Conservation (phyloP, 2,113 vertebrate genomes). For the Amblyornis subalaris region DNA sequence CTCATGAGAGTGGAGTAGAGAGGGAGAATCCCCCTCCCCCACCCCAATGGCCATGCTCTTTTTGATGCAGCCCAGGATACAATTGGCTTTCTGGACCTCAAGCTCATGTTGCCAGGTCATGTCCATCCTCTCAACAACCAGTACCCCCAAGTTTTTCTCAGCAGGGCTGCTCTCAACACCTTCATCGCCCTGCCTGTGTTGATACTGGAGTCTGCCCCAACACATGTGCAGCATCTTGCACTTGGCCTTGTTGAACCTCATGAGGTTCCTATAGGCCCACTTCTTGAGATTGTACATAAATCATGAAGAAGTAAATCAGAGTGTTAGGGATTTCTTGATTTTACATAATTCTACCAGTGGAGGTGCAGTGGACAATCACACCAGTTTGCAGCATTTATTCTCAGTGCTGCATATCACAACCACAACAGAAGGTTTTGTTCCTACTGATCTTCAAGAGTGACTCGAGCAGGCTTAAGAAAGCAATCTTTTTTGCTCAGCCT, state of each 20-base stretch:
- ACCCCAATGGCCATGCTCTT: rapidly evolving
- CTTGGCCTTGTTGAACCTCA: background rate
- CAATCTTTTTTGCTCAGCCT: background rate
- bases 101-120: background rate
- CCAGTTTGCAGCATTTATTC: background rate
- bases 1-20: background rate
- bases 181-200: background rate
- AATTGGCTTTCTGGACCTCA: background rate
- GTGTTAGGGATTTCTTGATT: background rate
- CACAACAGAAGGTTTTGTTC: background rate
- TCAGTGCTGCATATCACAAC: background rate
- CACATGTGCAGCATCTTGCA: background rate
- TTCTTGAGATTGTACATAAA: background rate
- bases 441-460: background rate
- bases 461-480: background rate
- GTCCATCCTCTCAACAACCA: background rate
- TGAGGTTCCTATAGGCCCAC: background rate
- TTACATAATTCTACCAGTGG: rapidly evolving
- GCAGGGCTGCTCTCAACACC: background rate
- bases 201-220: background rate
- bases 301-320: background rate
- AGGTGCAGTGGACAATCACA: background rate
- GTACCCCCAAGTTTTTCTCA: background rate
- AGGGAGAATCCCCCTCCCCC: background rate
- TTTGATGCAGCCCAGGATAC: background rate